phyloP scores from a whole-genome alignment of 2,888 invertebrate genomes.

The Lasius platythorax region DNA sequence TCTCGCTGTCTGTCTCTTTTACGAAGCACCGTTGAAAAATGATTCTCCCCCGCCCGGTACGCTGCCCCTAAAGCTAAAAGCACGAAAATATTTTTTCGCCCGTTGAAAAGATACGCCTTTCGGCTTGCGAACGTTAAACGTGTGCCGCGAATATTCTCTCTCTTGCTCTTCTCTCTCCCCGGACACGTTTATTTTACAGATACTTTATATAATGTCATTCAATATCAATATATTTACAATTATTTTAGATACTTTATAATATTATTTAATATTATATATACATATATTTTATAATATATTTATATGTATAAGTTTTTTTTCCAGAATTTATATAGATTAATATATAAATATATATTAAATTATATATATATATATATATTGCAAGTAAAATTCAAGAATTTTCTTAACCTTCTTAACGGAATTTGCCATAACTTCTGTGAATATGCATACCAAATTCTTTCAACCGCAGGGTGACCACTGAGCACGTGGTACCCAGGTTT shows the following conservation, averaged over 20 bases:
- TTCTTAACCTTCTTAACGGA: not conserved
- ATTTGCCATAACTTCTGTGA: slow-evolving; percentile 26
- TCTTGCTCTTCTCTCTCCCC: slow-evolving; percentile 8
- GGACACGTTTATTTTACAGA: slow-evolving; percentile 5
- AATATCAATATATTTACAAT: not conserved
- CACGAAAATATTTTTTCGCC: slow-evolving; percentile 80
- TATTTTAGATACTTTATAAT: not conserved
- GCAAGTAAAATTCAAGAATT: slow-evolving; percentile 4
- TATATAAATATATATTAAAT: not conserved
- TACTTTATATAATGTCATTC: not conserved
- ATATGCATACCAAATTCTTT: slow-evolving; percentile 41
- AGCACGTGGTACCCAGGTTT: slow-evolving; percentile 21
- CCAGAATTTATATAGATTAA: not conserved
- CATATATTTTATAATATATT: not conserved
- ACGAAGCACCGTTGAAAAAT: slow-evolving; percentile 83
- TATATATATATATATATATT: not conserved
- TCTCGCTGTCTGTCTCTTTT: slow-evolving; percentile 62
- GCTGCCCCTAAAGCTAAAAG: slow-evolving; percentile 79
- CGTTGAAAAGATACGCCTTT: slow-evolving; percentile 77
- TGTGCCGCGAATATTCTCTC: slow-evolving; percentile 28
- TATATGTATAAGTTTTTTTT: not conserved
- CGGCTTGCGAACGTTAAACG: slow-evolving; percentile 60
- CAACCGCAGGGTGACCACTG: slow-evolving; percentile 19
- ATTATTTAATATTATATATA: not conserved
- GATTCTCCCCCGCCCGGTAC: slow-evolving; percentile 76